Evolutionary conservation across 2,797 vertebrate species (phyloP).

Genomic region (Chaunax sp.): DNA sequence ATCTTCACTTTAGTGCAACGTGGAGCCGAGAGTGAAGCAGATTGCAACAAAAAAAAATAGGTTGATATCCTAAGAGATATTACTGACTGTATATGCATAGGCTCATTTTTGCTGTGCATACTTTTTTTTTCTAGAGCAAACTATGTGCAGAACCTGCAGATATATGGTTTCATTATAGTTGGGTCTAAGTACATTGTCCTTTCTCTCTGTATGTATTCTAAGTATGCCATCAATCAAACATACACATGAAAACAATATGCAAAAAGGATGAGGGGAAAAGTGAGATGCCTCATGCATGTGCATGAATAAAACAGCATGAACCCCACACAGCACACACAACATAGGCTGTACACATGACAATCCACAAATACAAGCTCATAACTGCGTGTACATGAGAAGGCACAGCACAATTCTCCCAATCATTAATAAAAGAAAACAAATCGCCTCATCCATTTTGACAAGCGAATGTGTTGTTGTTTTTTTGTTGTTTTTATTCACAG

Average conservation of each 20-base stretch:
- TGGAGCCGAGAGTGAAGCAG: too few relatives aligned
- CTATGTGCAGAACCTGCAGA: slow-evolving; percentile 55
- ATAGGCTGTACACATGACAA: not conserved
- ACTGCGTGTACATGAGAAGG: not conserved
- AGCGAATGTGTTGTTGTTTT: slow-evolving; percentile 57
- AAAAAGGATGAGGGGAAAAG: slow-evolving; percentile 10
- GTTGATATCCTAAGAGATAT: slow-evolving; percentile 46
- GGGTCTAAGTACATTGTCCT: slow-evolving; percentile 48
- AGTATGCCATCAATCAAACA: slow-evolving; percentile 57
- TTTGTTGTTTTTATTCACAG: slow-evolving; percentile 31
- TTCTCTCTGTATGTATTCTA: slow-evolving; percentile 32
- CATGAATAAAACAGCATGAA: slow-evolving; percentile 12
- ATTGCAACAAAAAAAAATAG: too few relatives aligned
- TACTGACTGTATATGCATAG: slow-evolving; percentile 53
- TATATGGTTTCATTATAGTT: slow-evolving; percentile 66
- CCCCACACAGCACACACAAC: not conserved
- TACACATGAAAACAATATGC: slow-evolving; percentile 13
- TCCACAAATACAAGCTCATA: not conserved
- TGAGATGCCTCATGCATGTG: not conserved
- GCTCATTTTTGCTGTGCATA: slow-evolving; percentile 61
- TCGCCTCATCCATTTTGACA: slow-evolving; percentile 61
- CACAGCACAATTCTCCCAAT: slow-evolving; percentile 38
- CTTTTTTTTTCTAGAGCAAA: slow-evolving; percentile 32
- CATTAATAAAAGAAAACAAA: slow-evolving; percentile 68
- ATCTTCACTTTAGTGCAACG: too few relatives aligned